Conservation (phyloP, 53 echinoderm and acorn worm genomes). For the Echinometra lucunter region DNA sequence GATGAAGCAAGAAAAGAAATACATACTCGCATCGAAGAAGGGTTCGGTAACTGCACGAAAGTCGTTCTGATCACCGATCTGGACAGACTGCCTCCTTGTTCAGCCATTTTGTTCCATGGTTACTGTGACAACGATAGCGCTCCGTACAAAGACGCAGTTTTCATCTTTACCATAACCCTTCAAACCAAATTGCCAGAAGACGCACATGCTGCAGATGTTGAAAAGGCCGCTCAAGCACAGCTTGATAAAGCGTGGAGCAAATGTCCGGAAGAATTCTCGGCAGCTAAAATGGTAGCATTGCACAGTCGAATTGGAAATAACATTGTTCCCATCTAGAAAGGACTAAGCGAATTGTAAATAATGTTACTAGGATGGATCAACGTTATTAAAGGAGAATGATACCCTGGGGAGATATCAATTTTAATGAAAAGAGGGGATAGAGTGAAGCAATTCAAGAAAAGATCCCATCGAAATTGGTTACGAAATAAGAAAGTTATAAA, state of each 20-base stretch:
- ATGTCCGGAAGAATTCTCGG: conserved; percentile 71
- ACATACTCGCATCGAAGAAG: neutral
- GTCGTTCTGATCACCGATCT: conserved; percentile 75
- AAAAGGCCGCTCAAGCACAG: neutral
- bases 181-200: neutral
- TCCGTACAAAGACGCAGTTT: conserved; percentile 80
- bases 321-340: conserved; percentile 70
- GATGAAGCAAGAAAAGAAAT: conserved; percentile 16
- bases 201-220: neutral
- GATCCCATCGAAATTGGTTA: too few species aligned
- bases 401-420: too few species aligned
- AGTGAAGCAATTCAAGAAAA: too few species aligned
- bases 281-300: conserved; percentile 82
- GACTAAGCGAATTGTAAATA: too few species aligned
- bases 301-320: conserved; percentile 91
- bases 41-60: neutral
- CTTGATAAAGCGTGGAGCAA: conserved; percentile 64
- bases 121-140: conserved; percentile 95
- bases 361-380: too few species aligned
- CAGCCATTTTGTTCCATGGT: conserved; percentile 83
- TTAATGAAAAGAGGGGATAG: too few species aligned
- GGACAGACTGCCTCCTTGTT: conserved; percentile 84
- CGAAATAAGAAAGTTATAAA: too few species aligned
- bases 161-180: conserved; percentile 83
- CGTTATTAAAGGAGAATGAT: too few species aligned